Conservation (phyloP, 1,140 invertebrate genomes). For the Bradysia coprophila region DNA sequence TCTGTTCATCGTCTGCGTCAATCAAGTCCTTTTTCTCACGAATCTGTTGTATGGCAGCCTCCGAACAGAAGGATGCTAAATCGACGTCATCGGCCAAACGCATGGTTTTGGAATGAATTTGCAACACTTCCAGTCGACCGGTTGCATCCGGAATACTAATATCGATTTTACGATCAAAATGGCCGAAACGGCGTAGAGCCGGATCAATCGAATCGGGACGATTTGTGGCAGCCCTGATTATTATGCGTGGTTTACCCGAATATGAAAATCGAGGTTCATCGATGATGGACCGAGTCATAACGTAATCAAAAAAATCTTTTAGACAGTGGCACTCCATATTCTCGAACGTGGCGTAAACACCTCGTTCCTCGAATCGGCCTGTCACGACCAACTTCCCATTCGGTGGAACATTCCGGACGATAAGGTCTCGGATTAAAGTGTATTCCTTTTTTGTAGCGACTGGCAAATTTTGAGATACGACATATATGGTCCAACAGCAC, state of each 20-base stretch:
- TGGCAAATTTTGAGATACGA: too few species aligned
- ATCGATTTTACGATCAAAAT: slow-evolving; percentile 98
- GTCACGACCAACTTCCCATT: too few species aligned
- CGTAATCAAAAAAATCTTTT: too few species aligned
- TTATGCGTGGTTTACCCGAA: slow-evolving; percentile 98
- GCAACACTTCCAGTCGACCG: slow-evolving; percentile 88
- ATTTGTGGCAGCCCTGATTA: slow-evolving; percentile 99
- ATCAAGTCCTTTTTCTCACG: slow-evolving; percentile 99
- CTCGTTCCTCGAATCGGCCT: slow-evolving; percentile 98
- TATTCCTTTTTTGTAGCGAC: too few species aligned
- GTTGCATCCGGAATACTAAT: slow-evolving; percentile 99
- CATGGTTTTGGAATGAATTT: slow-evolving; percentile 99
- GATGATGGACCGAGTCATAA: too few species aligned
- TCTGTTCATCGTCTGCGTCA: slow-evolving; percentile 97
- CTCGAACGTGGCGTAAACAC: slow-evolving; percentile 99
- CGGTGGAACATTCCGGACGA: too few species aligned
- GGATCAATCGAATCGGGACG: slow-evolving; percentile 97
- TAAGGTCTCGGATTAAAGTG: too few species aligned
- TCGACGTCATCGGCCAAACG: slow-evolving; percentile 96
- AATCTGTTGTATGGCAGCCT: slow-evolving; percentile 99
- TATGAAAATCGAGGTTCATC: too few species aligned
- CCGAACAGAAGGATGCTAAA: slow-evolving; percentile 94
- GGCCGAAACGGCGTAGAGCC: slow-evolving; percentile 90
- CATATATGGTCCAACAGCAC: too few species aligned
- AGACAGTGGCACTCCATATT: slow-evolving; percentile 98